These are phyloP conservation scores for Odontocolon sp. DNA, from an alignment of 2,888 invertebrate genomes.

Conservation along the genomic window DNA sequence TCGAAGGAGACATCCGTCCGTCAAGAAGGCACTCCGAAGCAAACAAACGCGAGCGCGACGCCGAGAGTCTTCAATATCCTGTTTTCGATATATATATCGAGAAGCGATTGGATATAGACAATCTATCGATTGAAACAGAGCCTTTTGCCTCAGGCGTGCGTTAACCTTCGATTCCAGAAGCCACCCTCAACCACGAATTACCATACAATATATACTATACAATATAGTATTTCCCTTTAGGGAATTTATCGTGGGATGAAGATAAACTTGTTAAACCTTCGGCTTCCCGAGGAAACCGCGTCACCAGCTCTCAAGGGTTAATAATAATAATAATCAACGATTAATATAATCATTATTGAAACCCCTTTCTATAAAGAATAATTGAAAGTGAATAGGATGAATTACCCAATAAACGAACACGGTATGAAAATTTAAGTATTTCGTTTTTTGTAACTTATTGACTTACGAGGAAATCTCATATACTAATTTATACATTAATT, in stretches of 20 bases:
- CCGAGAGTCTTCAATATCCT: constrained; percentile 52
- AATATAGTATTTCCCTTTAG: background rate
- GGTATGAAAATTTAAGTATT: too few relatives aligned
- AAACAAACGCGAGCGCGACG: background rate
- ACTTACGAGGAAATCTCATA: too few relatives aligned
- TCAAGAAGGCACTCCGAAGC: constrained; percentile 29
- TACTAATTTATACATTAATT: too few relatives aligned
- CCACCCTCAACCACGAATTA: constrained; percentile 10
- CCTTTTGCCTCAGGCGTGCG: background rate
- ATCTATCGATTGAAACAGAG: constrained; percentile 37
- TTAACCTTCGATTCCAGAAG: background rate
- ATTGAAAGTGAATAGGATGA: too few relatives aligned
- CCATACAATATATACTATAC: background rate
- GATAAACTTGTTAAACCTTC: constrained; percentile 24
- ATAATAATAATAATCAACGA: too few relatives aligned
- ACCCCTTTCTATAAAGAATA: too few relatives aligned
- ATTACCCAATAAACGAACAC: too few relatives aligned
- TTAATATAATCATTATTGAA: too few relatives aligned
- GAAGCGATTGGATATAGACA: constrained; percentile 29
- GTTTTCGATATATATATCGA: constrained; percentile 23
- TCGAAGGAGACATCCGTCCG: constrained; percentile 45
- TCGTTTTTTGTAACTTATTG: too few relatives aligned
- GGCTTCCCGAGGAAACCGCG: too few relatives aligned
- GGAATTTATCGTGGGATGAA: background rate
- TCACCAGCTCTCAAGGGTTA: too few relatives aligned